These are phyloP conservation scores for Lacanobia wlatinum DNA, from an alignment of 2,888 invertebrate genomes.

Conservation along the genomic window DNA sequence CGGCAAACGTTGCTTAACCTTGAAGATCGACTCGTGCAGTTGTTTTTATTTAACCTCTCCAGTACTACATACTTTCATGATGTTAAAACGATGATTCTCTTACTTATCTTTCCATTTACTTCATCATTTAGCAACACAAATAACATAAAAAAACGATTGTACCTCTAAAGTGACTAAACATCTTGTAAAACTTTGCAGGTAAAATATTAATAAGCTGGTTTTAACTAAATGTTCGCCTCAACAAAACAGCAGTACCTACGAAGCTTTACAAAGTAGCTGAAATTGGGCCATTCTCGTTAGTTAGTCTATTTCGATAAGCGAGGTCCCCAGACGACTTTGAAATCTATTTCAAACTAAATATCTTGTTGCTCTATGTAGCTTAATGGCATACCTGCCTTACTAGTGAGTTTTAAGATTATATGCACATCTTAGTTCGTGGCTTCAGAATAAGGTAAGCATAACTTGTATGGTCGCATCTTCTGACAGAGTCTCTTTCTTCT, in stretches of 20 bases:
- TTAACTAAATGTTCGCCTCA: background rate
- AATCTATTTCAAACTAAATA: constrained; percentile 25
- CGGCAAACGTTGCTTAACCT: too few species aligned
- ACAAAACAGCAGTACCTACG: background rate
- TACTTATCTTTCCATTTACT: too few species aligned
- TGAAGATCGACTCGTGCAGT: too few species aligned
- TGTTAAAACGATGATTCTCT: too few species aligned
- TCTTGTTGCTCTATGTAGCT: background rate
- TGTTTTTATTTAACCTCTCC: too few species aligned
- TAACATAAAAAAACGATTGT: too few species aligned
- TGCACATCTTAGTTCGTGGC: too few species aligned
- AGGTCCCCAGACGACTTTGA: constrained; percentile 24
- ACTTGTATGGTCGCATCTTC: too few species aligned
- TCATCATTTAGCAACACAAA: too few species aligned
- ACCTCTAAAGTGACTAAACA: background rate
- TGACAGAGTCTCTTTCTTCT: too few species aligned
- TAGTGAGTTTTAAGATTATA: background rate
- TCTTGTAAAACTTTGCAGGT: background rate
- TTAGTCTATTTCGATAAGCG: constrained; percentile 23
- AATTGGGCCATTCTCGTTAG: constrained; percentile 26
- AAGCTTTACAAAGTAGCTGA: constrained; percentile 7
- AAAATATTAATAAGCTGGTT: background rate
- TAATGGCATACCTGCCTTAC: background rate
- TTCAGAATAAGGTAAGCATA: background rate
- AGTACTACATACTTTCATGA: too few species aligned